Percentiles rank a stretch among this genome's conserved stretches.
These are phyloP conservation scores for Oceanites oceanicus DNA, from an alignment of 2,113 vertebrate genomes.

Conservation along the genomic window DNA sequence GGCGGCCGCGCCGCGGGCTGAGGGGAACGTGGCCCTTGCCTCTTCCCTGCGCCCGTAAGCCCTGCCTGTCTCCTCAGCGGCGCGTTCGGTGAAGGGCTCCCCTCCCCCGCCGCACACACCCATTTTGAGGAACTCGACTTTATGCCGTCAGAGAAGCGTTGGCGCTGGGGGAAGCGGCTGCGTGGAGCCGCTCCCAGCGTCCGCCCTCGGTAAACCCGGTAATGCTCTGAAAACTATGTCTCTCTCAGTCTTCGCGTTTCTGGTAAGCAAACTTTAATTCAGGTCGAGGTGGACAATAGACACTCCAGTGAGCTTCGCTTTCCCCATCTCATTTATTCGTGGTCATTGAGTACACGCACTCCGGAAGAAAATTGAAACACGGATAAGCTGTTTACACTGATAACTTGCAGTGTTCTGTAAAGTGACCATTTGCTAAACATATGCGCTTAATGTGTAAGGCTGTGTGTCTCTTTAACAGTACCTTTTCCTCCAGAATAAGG, in stretches of 20 bases:
- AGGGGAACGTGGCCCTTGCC: too few relatives aligned
- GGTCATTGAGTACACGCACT: accelerated
- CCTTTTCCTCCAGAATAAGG: accelerated
- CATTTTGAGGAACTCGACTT: background rate
- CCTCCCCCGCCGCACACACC: background rate
- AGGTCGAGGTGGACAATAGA: background rate
- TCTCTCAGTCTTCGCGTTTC: background rate
- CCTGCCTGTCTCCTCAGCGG: accelerated
- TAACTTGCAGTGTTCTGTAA: background rate
- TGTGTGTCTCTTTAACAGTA: background rate
- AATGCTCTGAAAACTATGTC: accelerated
- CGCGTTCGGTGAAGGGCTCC: background rate
- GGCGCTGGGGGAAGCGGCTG: background rate
- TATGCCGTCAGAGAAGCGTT: background rate
- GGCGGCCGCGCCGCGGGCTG: background rate
- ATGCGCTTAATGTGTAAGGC: accelerated
- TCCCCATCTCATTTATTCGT: accelerated
- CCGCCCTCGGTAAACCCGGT: background rate
- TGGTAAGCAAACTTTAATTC: background rate
- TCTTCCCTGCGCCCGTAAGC: accelerated
- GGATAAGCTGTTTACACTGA: background rate
- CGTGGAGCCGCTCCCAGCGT: background rate
- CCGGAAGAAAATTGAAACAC: background rate
- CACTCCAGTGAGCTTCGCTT: background rate
- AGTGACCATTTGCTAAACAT: background rate